Evolutionary conservation across 2,113 vertebrate genomes (phyloP), one percentile per base, ranked within the genome.

Genomic region (Verasper variegatus): DNA sequence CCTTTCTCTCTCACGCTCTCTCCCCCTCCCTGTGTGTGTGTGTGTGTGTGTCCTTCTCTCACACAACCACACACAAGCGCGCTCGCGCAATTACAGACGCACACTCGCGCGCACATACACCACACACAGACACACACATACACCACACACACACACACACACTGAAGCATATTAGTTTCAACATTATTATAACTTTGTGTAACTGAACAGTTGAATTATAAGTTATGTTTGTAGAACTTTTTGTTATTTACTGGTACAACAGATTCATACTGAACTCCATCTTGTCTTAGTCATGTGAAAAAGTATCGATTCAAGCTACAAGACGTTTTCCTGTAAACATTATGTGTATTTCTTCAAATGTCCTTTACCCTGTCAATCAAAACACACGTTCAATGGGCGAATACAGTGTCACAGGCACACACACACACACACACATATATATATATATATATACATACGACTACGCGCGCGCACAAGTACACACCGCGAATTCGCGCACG

Each of bases 1-100:
- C 61, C 83, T 86, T 81, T 90, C 88, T 90, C 90, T 87, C 89
- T 86, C 90, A 82, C 85, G 71, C 90, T 85, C 86, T 85, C 85
- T 54, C 68, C 79, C 79, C 73, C 77, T 68, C 66, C 40, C 51
- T 85, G 68, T 88, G 83, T 83, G 67, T 65, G 35, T 83, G 61
- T 65, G 68, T 87, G 83, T 83, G 67, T 65, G 59, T 83, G 80
- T 51, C 20, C 79, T 54, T 76, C 71, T 84, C 74, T 76, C 80
- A 52, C 88, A 86, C 90, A 80, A 69, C 66, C 68, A 67, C 81
- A 86, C 80, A 81, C 80, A 85, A 23, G 12, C 78, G 31, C 54
- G 68, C 49, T 35, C 74, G 21, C 42, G 56, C 80, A 78, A 75
- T 65, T 51, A 82, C 26, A 70, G 23, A 79, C 49, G 11, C 49